These are phyloP conservation scores for Onychomys torridus DNA, from an alignment of 2,797 vertebrate genomes.

Conservation along the genomic window DNA sequence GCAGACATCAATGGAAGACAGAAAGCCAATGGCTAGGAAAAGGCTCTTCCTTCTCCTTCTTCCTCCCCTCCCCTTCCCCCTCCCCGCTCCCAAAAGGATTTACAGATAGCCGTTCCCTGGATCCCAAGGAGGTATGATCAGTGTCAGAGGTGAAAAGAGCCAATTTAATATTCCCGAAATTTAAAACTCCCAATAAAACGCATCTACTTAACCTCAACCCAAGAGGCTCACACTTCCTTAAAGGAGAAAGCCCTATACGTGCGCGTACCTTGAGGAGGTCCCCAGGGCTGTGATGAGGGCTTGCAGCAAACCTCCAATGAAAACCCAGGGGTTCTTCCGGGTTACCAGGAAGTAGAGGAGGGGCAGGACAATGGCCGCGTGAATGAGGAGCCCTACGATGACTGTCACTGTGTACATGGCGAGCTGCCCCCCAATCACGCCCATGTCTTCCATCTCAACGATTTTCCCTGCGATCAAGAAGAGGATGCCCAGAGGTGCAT, in stretches of 20 bases:
- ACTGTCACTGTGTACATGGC: slow-evolving; percentile 98
- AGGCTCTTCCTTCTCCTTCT: background rate
- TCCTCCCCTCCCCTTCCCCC: too few relatives aligned
- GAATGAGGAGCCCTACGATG: slow-evolving; percentile 95
- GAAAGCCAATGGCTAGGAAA: background rate
- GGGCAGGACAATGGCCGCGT: slow-evolving; percentile 94
- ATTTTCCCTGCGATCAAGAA: slow-evolving; percentile 99
- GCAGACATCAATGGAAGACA: background rate
- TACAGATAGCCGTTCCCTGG: background rate
- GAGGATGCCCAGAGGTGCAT: slow-evolving; percentile 96
- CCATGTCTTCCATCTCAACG: slow-evolving; percentile 98
- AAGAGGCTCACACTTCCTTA: background rate
- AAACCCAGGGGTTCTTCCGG: slow-evolving; percentile 95
- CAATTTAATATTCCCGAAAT: background rate
- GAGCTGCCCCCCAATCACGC: slow-evolving; percentile 96
- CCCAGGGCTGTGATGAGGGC: slow-evolving; percentile 96
- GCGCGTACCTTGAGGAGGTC: slow-evolving; percentile 95
- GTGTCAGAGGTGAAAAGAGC: background rate
- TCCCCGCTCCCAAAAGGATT: background rate
- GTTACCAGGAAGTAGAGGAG: slow-evolving; percentile 96
- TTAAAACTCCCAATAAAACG: background rate
- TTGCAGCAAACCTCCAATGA: slow-evolving; percentile 96
- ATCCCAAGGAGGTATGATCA: background rate
- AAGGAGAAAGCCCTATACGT: background rate
- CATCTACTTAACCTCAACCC: background rate